These are phyloP conservation scores for Pasiphila rectangulata DNA, from an alignment of 2,888 invertebrate genomes.

Conservation along the genomic window DNA sequence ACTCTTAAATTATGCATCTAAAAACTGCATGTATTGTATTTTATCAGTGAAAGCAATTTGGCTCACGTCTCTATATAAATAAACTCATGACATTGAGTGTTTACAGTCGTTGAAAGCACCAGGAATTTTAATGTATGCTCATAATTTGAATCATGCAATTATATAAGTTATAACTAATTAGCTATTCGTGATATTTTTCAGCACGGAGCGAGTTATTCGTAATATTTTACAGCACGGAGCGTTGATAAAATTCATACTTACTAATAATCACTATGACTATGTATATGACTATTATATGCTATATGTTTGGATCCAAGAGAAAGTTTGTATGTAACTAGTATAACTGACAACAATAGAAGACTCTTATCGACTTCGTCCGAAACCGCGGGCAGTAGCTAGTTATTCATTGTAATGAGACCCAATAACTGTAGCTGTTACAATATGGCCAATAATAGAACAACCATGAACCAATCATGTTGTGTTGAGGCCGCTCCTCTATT, in stretches of 20 bases:
- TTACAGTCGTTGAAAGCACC: conserved; percentile 36
- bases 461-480: not conserved
- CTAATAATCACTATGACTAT: too few relatives aligned
- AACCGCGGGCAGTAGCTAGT: too few relatives aligned
- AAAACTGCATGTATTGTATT: conserved; percentile 35
- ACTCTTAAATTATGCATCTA: conserved; percentile 33
- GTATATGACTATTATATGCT: too few relatives aligned
- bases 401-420: too few relatives aligned
- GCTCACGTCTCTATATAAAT: conserved; percentile 63
- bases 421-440: not conserved
- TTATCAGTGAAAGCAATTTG: conserved; percentile 71
- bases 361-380: too few relatives aligned
- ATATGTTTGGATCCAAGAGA: too few relatives aligned
- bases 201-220: too few relatives aligned
- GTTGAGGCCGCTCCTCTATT: conserved; percentile 7
- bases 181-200: not conserved
- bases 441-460: conserved; percentile 1
- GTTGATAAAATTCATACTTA: too few relatives aligned
- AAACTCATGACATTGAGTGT: conserved; percentile 49
- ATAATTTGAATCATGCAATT: not conserved
- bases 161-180: not conserved
- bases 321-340: too few relatives aligned
- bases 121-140: conserved; percentile 5
- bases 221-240: too few relatives aligned
- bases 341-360: too few relatives aligned